Base-by-base conservation (phyloP, 1,140 invertebrate genomes). In the Cecropterus lyciades region DNA sequence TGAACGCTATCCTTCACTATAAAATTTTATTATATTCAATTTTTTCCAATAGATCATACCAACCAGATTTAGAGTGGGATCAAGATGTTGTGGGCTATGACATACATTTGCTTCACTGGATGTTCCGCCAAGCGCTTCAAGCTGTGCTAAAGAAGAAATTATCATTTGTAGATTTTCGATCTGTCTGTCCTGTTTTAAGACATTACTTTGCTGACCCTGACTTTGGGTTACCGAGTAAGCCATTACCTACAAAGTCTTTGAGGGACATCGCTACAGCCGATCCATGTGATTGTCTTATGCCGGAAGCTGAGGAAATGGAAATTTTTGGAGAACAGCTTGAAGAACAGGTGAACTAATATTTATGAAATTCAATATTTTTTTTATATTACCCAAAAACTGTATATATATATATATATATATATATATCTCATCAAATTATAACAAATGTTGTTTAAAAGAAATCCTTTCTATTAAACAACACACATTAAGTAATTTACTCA, bases 41-140 rank as follows among this genome's bases (percentile, higher is more conserved):
- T 10, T 55, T 73, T 65, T 1, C 16, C 9, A n/a, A 4, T 49
- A 91, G 89, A 52, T 87, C 86, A 0, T 91, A 90, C 45, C 75
- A 80, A 64, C 86, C 87, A 11, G 89, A 91, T 55, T 69, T 91
- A 30, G 24, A 68, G n/a, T 91, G 89, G 89, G 70, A 85, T 27
- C 7, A 43, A 4, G 46, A 82, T 57, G 60, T 77, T n/a, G 77
- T 85, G 0, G 85, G 87, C 5, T 85, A 85, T 13, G 62, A 83
- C 1, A 82, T 77, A 60, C 11, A 52, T 56, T 67, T 84, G 7
- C 17, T 85, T 0, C 86, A 91, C 52, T 89, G 87, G 87, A 91
- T 91, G 89, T 91, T 91, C 60, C 72, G 83, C 57, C 79, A 87
- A 72, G 85, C 89, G 0, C 71, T 91, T 9, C 81, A 90, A 27